Conservation (phyloP, 2,113 vertebrate species). For the Recurvirostra avosetta region DNA sequence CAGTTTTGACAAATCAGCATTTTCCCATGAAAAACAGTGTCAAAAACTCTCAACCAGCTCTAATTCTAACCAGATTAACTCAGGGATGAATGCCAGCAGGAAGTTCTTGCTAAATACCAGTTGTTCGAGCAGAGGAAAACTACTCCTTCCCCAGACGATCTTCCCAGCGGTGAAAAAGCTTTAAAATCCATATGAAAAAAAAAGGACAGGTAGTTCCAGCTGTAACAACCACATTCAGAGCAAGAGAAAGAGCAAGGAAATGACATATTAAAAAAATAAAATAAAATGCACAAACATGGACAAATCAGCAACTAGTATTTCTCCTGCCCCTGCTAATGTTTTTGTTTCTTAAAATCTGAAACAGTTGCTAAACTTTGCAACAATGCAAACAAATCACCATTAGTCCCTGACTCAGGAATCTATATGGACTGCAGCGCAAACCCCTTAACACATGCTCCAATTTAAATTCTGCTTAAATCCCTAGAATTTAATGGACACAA, state of each 20-base stretch:
- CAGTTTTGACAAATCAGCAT: constrained; percentile 63
- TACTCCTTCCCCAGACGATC: neutral
- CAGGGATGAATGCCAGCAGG: constrained; percentile 51
- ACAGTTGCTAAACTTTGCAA: neutral
- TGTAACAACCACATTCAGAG: neutral
- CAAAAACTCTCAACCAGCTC: constrained; percentile 31
- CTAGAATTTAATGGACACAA: neutral
- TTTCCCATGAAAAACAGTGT: constrained; percentile 62
- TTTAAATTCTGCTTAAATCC: neutral
- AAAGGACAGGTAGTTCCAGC: neutral
- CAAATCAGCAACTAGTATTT: neutral
- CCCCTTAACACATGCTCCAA: neutral
- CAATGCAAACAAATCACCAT: neutral
- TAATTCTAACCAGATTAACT: constrained; percentile 59
- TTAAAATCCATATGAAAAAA: neutral
- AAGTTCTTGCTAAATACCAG: constrained; percentile 50
- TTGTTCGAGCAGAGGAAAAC: constrained; percentile 46
- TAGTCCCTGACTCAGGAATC: neutral
- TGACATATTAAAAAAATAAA: neutral
- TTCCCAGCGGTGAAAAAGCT: constrained; percentile 23
- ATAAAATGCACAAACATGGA: neutral
- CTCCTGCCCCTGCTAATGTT: neutral
- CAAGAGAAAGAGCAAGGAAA: neutral
- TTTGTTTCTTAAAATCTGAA: neutral
- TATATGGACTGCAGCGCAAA: neutral